Evolutionary conservation across 2,113 vertebrate species (phyloP), one percentile per base, ranked within the genome.

Genomic region (Eonycteris spelaea): DNA sequence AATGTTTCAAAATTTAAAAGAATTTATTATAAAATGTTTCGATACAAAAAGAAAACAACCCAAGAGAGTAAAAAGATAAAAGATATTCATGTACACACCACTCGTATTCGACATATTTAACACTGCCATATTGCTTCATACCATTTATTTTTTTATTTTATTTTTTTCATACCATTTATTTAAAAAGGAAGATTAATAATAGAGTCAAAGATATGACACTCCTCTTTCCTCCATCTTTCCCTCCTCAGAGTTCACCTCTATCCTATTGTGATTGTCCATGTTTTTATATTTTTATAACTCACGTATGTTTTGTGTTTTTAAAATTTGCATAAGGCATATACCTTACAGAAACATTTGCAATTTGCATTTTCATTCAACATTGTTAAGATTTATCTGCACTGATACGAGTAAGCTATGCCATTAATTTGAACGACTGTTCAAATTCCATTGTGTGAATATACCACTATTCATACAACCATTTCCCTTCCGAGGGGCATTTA

Each of bases 161-260:
- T 51, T 51, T 51, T 51, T 51, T 77, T 45, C 30, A 19, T n/a
- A 61, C 24, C 6, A 3, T 59, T 83, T 51, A 45, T 70, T 61
- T 95, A 91, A 91, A 80, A 90, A 77, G 61, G 61, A 84, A 84
- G 57, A 73, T 85, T 73, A 35, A n/a, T 11, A 14, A 71, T 86
- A 61, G 5, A 73, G n/a, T 40, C 3, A 4, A 92, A 92, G 59
- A 30, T 6, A 12, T 9, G 14, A n/a, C 63, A 53, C 4, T 86
- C 35, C 10, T 10, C 4, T 35, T 88, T 48, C 43, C 12, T 78
- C 89, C 10, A 1, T 67, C 33, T 70, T 83, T 53, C 13, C 53
- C 74, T 84, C 53, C 7, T 89, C 19, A 53, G 33, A 40, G 33
- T 90, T 68, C 55, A 74, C 1, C 11, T 65, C 51, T 63, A 38